Conservation (phyloP, 2,797 vertebrate genomes). For the Paedocypris micromegethes region DNA sequence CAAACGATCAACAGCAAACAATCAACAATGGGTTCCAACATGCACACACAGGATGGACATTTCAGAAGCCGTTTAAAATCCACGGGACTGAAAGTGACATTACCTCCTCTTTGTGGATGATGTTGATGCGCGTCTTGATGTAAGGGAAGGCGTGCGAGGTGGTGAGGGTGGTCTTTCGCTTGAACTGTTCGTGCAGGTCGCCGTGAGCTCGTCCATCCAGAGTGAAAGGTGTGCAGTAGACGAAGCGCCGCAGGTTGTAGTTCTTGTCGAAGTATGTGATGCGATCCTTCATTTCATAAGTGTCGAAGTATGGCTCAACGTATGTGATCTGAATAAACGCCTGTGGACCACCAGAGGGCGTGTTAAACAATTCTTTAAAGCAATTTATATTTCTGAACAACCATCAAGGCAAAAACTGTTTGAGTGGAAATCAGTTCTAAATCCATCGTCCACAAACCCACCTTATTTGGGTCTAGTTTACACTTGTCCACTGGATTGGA, state of each 20-base stretch:
- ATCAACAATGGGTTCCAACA: too few relatives aligned
- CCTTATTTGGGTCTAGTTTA: conserved; percentile 96
- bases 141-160: conserved; percentile 96
- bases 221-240: conserved; percentile 98
- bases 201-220: conserved; percentile 93
- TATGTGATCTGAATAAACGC: conserved; percentile 97
- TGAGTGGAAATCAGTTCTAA: too few relatives aligned
- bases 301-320: conserved; percentile 96
- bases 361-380: not conserved
- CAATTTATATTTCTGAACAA: not conserved
- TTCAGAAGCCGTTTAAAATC: too few relatives aligned
- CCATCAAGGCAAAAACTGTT: too few relatives aligned
- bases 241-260: conserved; percentile 94
- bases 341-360: conserved; percentile 55
- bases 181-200: conserved; percentile 94
- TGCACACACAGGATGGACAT: not conserved
- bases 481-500: conserved; percentile 98
- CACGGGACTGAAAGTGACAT: not conserved
- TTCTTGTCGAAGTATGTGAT: conserved; percentile 99
- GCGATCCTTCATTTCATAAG: conserved; percentile 98
- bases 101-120: conserved; percentile 98
- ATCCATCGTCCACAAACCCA: conserved; percentile 44
- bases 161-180: conserved; percentile 95
- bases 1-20: not conserved
- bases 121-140: conserved; percentile 97